Conservation (phyloP, 1,140 invertebrate genomes). For the Pectinophora gossypiella region DNA sequence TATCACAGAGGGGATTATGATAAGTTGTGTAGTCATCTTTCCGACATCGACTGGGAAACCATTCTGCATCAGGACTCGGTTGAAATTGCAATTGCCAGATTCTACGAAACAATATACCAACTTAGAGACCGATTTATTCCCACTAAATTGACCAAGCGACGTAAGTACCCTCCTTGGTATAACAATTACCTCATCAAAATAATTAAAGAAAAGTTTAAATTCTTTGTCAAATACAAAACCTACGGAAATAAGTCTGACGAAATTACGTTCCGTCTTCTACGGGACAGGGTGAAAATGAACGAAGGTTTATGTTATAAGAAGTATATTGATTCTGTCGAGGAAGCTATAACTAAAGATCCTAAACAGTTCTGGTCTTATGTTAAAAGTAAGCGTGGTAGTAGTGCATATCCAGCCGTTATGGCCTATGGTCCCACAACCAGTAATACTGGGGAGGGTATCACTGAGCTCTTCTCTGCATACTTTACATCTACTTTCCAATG, state of each 20-base stretch:
- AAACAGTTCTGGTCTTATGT: neutral
- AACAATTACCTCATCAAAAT: neutral
- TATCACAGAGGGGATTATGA: neutral
- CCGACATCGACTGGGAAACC: neutral
- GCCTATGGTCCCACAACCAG: neutral
- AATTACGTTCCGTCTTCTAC: neutral
- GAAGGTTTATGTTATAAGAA: neutral
- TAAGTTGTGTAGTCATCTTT: neutral
- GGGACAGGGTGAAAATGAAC: neutral
- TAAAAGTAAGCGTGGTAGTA: neutral
- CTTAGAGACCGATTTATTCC: neutral
- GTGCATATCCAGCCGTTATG: neutral
- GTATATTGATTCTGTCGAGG: neutral
- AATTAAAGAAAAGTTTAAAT: neutral
- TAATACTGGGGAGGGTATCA: neutral
- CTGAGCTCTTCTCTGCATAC: neutral
- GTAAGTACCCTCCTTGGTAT: neutral
- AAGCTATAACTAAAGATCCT: neutral
- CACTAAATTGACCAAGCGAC: neutral
- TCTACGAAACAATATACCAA: neutral
- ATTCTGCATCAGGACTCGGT: neutral
- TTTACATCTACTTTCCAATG: neutral
- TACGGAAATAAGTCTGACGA: neutral
- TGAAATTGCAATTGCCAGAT: neutral
- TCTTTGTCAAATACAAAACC: neutral